A percentile compares a stretch with the other conserved stretches of the same genome.
Evolutionary conservation across 2,113 vertebrate species (phyloP).

Genomic region (Pipa parva): DNA sequence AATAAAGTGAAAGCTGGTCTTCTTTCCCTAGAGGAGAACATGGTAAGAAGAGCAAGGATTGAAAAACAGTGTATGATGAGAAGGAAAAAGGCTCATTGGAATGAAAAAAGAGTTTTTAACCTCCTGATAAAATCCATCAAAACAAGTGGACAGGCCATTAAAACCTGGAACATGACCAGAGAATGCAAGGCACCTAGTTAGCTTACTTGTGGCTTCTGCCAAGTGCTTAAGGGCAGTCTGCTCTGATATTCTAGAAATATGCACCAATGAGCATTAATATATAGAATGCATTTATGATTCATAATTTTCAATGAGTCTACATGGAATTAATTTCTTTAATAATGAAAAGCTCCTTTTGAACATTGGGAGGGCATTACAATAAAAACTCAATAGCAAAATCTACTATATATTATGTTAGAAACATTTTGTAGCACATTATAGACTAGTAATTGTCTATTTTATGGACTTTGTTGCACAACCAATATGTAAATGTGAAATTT

Average conservation of each 20-base stretch:
- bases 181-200: conserved; percentile 33
- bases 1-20: conserved; percentile 23
- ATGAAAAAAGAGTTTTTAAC: conserved; percentile 45
- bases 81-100: conserved; percentile 30
- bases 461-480: too few species aligned
- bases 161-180: conserved; percentile 44
- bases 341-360: too few species aligned
- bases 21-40: conserved; percentile 17
- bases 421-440: too few species aligned
- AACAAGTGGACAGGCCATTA: conserved; percentile 48
- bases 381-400: too few species aligned
- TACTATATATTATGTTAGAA: too few species aligned
- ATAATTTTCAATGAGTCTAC: too few species aligned
- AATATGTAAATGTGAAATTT: too few species aligned
- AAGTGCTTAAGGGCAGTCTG: conserved; percentile 41
- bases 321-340: not conserved
- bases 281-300: not conserved
- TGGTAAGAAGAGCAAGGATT: conserved; percentile 29
- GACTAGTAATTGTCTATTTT: too few species aligned
- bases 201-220: conserved; percentile 32
- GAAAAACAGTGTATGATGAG: conserved; percentile 16
- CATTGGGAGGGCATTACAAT: too few species aligned
- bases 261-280: conserved; percentile 7
- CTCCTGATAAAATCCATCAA: conserved; percentile 48
- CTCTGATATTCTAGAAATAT: conserved; percentile 15